phyloP scores from a whole-genome alignment of 2,113 vertebrate species.

The Pleuronectes platessa region DNA sequence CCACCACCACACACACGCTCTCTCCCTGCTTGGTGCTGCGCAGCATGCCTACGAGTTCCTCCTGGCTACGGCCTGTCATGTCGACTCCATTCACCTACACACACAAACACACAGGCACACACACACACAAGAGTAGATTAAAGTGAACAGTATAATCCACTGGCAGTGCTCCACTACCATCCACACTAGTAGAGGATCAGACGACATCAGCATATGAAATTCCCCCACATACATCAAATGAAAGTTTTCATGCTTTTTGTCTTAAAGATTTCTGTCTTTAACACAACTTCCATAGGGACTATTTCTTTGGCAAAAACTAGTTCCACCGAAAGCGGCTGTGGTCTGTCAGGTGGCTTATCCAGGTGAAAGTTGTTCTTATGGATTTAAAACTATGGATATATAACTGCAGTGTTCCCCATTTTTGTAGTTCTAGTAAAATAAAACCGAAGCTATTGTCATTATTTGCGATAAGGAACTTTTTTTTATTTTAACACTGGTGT shows the following conservation, averaged over 20 bases:
- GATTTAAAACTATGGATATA: too few species aligned
- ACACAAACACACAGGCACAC: constrained; percentile 23
- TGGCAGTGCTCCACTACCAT: background rate
- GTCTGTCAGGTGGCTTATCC: too few species aligned
- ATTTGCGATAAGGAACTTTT: too few species aligned
- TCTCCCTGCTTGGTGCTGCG: constrained; percentile 96
- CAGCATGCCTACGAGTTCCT: constrained; percentile 94
- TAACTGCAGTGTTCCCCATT: too few species aligned
- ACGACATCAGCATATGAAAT: background rate
- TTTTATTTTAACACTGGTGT: too few species aligned
- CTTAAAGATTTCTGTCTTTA: too few species aligned
- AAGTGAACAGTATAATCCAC: background rate
- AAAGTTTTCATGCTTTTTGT: too few species aligned
- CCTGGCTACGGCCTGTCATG: constrained; percentile 89
- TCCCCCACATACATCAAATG: too few species aligned
- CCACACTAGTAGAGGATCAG: background rate
- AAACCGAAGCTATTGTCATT: too few species aligned
- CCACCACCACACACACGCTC: constrained; percentile 86
- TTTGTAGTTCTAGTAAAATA: too few species aligned
- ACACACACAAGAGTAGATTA: background rate
- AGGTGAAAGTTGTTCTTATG: background rate
- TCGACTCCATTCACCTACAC: constrained; percentile 93
- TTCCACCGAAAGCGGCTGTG: too few species aligned
- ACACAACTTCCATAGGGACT: background rate
- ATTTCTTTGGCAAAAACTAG: too few species aligned